Evolutionary conservation across 2,888 invertebrate species (phyloP).

Genomic region (Macaria liturata): DNA sequence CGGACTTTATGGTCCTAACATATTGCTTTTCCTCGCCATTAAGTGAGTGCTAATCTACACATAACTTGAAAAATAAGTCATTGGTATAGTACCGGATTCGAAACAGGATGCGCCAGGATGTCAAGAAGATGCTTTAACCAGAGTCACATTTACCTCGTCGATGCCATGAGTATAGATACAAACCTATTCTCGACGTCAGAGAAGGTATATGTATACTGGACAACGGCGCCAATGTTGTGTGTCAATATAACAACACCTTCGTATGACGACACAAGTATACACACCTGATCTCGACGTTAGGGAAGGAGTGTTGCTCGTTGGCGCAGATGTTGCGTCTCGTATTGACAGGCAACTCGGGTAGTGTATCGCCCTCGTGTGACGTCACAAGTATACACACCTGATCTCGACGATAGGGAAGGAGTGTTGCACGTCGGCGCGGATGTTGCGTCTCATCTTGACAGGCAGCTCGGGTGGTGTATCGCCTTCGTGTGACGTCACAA

Average conservation of each 20-base stretch:
- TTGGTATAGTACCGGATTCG: no score
- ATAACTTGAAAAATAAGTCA: no score
- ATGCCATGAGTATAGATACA: no score
- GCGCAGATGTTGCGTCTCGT: no score
- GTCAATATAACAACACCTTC: no score
- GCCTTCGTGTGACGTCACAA: conserved; percentile 71
- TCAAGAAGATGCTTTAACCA: no score
- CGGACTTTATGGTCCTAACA: no score
- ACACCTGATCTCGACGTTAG: conserved; percentile 34
- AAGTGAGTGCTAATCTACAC: no score
- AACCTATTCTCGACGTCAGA: conserved; percentile 35
- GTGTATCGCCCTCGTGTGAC: conserved; percentile 54
- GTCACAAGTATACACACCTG: conserved; percentile 16
- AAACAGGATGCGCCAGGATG: no score
- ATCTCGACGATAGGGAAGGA: conserved; percentile 36
- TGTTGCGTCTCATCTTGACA: conserved; percentile 78
- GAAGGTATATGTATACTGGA: conserved; percentile 62
- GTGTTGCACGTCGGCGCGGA: conserved; percentile 75
- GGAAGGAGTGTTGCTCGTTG: conserved; percentile 62
- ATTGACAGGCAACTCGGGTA: conserved; percentile 35
- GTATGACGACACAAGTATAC: no score
- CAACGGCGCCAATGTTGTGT: conserved; percentile 73
- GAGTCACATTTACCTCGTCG: no score
- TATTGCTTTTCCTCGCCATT: no score
- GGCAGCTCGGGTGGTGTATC: conserved; percentile 85